Base-by-base conservation (phyloP, 2,888 invertebrate species). In the Cryptocephalus moraei region DNA sequence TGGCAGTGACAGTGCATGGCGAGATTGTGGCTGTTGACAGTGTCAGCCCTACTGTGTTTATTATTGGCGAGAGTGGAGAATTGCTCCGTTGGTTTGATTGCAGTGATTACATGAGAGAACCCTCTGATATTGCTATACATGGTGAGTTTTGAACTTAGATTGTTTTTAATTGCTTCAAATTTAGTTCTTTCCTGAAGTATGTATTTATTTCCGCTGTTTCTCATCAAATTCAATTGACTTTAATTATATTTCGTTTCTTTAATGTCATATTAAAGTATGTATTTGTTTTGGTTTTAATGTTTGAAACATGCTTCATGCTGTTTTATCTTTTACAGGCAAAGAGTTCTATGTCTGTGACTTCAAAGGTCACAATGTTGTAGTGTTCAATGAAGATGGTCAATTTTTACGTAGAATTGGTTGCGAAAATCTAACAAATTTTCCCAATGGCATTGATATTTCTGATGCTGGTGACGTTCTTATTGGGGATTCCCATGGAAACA, bases 271-370 rank as follows among this genome's bases (percentile, higher is more conserved):
- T 22, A 22, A 22, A 22, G n/a, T n/a, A n/a, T n/a, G n/a, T 22
- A 6, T 22, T 22, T 22, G 22, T 2, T 22, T 22, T 22, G 22
- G 6, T 22, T 22, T 22, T 22, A 22, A 22, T 22, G 22, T 6
- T 22, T 22, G 6, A 22, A 22, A 22, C 6, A 22, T 22, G 22
- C 22, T 22, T 22, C 33, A 14, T 32, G 14, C 36, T 8, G 32
- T 8, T 4, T 13, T 32, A 2, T 44, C 33, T 41, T 53, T 52
- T 67, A 68, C 70, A 90, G 90, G 89, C 63, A 87, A 86, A 67
- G 90, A 91, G 71, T 93, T 91, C 71, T 96, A 91, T 73, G 92
- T 96, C 50, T 96, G 95, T 72, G 95, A 96, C 73, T 96, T 95
- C 72, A 96, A 96, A 73, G 95, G 94, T 45, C 95, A 95, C 74